A percentile compares a stretch with the other conserved stretches of the same genome.
These are phyloP conservation scores for Lepeophtheirus nordmannii DNA, from an alignment of 2,888 invertebrate genomes.

Conservation along the genomic window DNA sequence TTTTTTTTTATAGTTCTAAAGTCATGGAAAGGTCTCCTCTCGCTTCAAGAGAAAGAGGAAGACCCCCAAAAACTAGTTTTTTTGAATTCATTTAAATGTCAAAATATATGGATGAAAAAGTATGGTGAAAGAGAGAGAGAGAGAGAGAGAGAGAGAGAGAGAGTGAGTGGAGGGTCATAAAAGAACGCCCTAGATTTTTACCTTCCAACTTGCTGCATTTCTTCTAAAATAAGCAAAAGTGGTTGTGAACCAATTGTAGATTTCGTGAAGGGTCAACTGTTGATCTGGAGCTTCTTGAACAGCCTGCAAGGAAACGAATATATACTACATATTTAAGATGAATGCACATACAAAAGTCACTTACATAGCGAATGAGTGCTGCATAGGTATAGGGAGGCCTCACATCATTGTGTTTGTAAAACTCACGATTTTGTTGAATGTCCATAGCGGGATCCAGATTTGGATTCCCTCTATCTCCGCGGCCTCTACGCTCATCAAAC, in stretches of 20 bases:
- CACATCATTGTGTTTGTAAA: slow-evolving; percentile 93
- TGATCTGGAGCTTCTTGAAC: slow-evolving; percentile 97
- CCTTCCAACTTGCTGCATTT: slow-evolving; percentile 99
- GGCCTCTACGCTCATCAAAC: slow-evolving; percentile 15
- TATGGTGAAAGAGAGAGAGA: not conserved
- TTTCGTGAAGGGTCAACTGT: slow-evolving; percentile 93
- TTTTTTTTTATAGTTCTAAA: no score
- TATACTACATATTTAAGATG: not conserved
- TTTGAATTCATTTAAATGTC: no score
- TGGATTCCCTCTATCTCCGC: slow-evolving; percentile 17
- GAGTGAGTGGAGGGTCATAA: not conserved
- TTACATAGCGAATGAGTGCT: slow-evolving; percentile 89
- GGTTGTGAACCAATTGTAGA: slow-evolving; percentile 99
- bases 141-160: slow-evolving; percentile 9
- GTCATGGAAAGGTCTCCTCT: no score
- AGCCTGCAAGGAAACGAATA: slow-evolving; percentile 46
- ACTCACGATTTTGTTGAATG: slow-evolving; percentile 94
- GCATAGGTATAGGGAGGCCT: slow-evolving; percentile 98
- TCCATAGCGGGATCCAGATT: slow-evolving; percentile 39
- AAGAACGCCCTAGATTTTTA: slow-evolving; percentile 38
- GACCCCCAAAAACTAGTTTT: no score
- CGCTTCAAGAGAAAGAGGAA: no score
- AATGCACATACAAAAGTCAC: slow-evolving; percentile 30
- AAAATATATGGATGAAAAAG: slow-evolving; percentile 29
- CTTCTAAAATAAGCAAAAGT: slow-evolving; percentile 97